Conservation (phyloP, 92 coral and sea anemone genomes). For the Meandrina meandrites region DNA sequence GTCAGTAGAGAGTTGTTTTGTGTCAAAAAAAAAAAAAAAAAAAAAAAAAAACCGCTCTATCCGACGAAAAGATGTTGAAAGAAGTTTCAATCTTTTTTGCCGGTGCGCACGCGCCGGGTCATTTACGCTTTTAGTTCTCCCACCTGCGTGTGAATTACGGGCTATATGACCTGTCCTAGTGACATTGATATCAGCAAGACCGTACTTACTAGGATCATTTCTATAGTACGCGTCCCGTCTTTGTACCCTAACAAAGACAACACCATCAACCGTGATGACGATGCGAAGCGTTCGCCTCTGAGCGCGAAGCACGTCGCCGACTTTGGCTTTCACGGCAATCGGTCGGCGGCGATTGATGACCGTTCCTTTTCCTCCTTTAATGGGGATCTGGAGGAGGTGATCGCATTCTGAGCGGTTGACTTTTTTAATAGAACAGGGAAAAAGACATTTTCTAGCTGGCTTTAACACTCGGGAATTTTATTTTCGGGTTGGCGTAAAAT, state of each 20-base stretch:
- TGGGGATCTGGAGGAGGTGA: slow-evolving; percentile 70
- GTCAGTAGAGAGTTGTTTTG: no score
- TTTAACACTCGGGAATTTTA: neutral
- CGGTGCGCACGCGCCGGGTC: slow-evolving; percentile 22
- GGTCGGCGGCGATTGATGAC: slow-evolving; percentile 76
- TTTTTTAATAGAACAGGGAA: neutral
- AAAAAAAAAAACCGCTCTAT: neutral
- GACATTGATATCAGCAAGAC: slow-evolving; percentile 35
- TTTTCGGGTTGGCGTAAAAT: neutral
- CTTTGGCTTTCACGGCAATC: slow-evolving; percentile 65
- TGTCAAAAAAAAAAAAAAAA: no score
- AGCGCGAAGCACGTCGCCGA: slow-evolving; percentile 83
- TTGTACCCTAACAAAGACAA: slow-evolving; percentile 77
- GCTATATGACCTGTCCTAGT: neutral
- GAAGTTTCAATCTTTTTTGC: neutral
- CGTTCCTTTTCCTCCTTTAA: slow-evolving; percentile 66
- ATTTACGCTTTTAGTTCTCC: neutral
- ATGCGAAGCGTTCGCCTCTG: slow-evolving; percentile 77
- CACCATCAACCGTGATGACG: slow-evolving; percentile 82
- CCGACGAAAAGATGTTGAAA: neutral
- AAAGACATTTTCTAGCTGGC: neutral
- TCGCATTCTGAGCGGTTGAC: slow-evolving; percentile 80
- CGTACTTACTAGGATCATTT: slow-evolving; percentile 97
- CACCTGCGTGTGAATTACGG: slow-evolving; percentile 8
- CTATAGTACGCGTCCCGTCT: slow-evolving; percentile 96